Base-by-base conservation (phyloP, 1,140 invertebrate species). In the Lepidostoma basale region DNA sequence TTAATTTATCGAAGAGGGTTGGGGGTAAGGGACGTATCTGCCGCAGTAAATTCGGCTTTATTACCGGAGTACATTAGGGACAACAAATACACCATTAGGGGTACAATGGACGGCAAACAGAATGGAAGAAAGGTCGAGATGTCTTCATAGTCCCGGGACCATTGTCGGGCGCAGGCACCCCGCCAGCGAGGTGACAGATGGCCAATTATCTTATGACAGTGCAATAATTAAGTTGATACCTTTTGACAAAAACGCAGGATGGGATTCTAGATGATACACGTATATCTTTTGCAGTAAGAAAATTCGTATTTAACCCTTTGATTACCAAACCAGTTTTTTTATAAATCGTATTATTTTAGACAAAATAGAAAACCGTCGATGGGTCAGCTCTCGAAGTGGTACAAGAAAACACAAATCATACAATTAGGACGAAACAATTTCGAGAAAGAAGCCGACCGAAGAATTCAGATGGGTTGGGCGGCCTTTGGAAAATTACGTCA, bases 131-230 rank as follows among this genome's bases (percentile, higher is more conserved):
- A 56, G 52, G 30, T 33, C 10, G 52, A 20, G 22, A 56, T 30
- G 52, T 56, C 52, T 56, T 56, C 52, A 56, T 56, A 56, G 36
- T 22, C 18, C 33, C 52, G 20, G 52, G 52, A n/a, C 52, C 28
- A 56, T 56, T 56, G 52, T 33, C 26, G 23, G 16, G 30, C 14
- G 52, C 22, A 30, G 52, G 49, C 26, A 6, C 52, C 45, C 52
- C 26, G 30, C 52, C n/a, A 30, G 45, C 52, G 8, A 22, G 1
- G 28, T 62, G 60, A 67, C 69, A 71, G 69, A 71, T 71, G 69
- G 69, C 59, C 65, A 67, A 71, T 71, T 71, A 67, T 63, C 49
- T 71, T 65, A 63, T 67, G 69, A 64, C 69, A 36, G 33, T 58
- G 64, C 69, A 67, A 60, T 71, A 71, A 71, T 71, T 71, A 40